Evolutionary conservation across 2,888 invertebrate genomes (phyloP).

Genomic region (Eubasilissa splendida): DNA sequence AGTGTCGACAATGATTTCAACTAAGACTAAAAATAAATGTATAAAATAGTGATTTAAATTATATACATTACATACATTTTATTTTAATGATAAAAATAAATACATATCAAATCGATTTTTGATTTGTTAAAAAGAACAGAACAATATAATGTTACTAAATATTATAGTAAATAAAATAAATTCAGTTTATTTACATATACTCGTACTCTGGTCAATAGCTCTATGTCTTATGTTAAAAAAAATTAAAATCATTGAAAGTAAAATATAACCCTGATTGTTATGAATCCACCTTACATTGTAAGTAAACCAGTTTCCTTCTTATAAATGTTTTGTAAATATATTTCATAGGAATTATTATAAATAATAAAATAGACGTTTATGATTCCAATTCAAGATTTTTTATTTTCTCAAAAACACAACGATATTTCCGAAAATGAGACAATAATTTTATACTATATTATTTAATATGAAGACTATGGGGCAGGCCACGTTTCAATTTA

Average conservation of each 20-base stretch:
- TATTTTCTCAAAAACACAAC: background rate
- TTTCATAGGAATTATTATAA: conserved; percentile 50
- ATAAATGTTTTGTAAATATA: conserved; percentile 55
- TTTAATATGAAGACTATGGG: too few relatives aligned
- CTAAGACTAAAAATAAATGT: conserved; percentile 25
- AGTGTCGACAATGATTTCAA: conserved; percentile 35
- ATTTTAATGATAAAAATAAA: conserved; percentile 20
- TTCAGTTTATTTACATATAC: background rate
- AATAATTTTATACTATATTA: too few relatives aligned
- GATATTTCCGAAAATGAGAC: too few relatives aligned
- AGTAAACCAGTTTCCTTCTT: conserved; percentile 48
- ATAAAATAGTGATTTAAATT: conserved; percentile 20
- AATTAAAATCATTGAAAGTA: background rate
- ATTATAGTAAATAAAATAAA: background rate
- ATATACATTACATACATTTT: conserved; percentile 9
- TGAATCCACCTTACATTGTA: conserved; percentile 25
- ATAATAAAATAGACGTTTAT: conserved; percentile 54
- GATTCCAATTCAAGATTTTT: conserved; percentile 36
- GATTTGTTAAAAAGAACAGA: conserved; percentile 33
- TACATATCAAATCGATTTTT: conserved; percentile 35
- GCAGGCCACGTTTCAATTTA: too few relatives aligned
- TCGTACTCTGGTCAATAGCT: conserved; percentile 19
- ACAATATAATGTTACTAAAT: background rate
- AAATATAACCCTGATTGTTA: conserved; percentile 12
- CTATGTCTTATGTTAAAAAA: background rate